Evolutionary conservation across 2,797 vertebrate genomes (phyloP).

Genomic region (Emydoidea blandingii): DNA sequence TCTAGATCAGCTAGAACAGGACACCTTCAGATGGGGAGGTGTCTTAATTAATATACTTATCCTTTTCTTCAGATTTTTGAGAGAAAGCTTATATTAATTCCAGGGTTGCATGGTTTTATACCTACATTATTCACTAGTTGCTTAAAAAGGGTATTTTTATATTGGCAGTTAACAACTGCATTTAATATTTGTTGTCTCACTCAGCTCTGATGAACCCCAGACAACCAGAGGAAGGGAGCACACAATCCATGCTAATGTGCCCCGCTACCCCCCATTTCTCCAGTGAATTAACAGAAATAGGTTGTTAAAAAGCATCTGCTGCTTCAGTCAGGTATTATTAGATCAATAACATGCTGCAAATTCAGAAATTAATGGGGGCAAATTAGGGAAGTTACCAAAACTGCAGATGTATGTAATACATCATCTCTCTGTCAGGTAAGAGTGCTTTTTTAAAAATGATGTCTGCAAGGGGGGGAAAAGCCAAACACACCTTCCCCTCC

Average conservation of each 20-base stretch:
- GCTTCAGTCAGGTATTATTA: background rate
- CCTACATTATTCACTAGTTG: background rate
- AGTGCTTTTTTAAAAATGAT: background rate
- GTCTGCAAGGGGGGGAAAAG: background rate
- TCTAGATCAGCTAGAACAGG: conserved; percentile 92
- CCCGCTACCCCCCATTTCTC: background rate
- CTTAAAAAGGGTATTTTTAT: background rate
- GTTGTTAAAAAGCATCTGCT: background rate
- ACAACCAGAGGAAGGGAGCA: background rate
- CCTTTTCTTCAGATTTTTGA: background rate
- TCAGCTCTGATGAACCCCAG: background rate
- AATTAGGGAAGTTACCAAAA: background rate
- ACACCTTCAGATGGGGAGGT: conserved; percentile 82
- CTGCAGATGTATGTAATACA: background rate
- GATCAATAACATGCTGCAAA: background rate
- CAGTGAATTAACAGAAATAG: background rate
- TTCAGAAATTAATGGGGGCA: background rate
- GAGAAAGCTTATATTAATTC: background rate
- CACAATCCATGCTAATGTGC: background rate
- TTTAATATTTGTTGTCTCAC: background rate
- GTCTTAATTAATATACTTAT: background rate
- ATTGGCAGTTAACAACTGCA: background rate
- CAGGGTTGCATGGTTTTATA: background rate
- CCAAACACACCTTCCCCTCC: background rate
- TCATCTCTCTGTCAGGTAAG: background rate